These are phyloP conservation scores for Proales similis DNA, from an alignment of 1,140 invertebrate species.

Conservation along the genomic window DNA sequence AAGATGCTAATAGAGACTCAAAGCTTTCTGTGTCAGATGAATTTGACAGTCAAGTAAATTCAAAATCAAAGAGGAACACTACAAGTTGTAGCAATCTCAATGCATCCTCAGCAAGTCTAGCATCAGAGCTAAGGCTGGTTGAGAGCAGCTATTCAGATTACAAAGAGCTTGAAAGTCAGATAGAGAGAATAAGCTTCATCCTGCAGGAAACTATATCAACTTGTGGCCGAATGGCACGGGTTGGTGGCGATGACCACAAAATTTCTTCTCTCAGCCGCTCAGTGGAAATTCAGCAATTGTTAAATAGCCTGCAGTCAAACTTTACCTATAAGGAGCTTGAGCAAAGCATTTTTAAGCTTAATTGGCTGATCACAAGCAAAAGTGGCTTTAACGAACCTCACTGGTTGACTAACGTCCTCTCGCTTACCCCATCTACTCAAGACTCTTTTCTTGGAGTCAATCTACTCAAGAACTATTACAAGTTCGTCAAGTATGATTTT, in stretches of 20 bases:
- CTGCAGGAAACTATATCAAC: too few species aligned
- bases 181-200: conserved; percentile 27
- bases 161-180: background rate
- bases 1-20: too few species aligned
- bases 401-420: conserved; percentile 21
- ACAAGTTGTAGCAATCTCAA: too few species aligned
- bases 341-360: conserved; percentile 26
- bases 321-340: background rate
- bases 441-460: conserved; percentile 34
- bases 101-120: too few species aligned
- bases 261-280: conserved; percentile 1
- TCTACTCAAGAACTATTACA: conserved; percentile 34
- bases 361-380: conserved; percentile 30
- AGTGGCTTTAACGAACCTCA: conserved; percentile 28
- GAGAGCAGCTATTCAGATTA: conserved; percentile 31
- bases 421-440: conserved; percentile 13
- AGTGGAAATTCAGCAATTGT: conserved; percentile 2
- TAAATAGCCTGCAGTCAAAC: conserved; percentile 1
- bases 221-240: too few species aligned
- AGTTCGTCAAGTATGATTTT: conserved; percentile 37
- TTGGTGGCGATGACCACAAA: too few species aligned
- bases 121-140: too few species aligned
- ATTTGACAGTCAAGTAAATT: too few species aligned
- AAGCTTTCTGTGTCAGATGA: too few species aligned
- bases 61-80: too few species aligned